These are phyloP conservation scores for Carollia perspicillata DNA, from an alignment of 2,113 vertebrate species.

Conservation along the genomic window DNA sequence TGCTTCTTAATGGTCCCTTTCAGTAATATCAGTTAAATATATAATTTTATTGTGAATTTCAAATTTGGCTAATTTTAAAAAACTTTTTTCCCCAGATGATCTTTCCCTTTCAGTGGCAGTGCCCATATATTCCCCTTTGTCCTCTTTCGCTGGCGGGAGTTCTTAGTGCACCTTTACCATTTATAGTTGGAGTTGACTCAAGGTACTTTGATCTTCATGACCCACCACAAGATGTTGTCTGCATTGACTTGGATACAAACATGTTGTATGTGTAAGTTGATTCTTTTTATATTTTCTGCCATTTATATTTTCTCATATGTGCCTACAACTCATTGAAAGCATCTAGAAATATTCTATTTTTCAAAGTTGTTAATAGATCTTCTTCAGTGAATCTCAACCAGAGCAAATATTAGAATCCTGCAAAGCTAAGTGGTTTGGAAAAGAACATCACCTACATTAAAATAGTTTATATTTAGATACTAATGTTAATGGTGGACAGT, in stretches of 20 bases:
- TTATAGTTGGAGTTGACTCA: constrained; percentile 98
- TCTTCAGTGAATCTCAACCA: neutral
- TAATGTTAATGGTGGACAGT: neutral
- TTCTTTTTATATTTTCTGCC: constrained; percentile 45
- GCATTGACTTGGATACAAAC: constrained; percentile 98
- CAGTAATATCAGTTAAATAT: constrained; percentile 19
- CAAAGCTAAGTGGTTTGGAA: neutral
- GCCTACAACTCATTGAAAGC: constrained; percentile 6
- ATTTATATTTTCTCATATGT: constrained; percentile 25
- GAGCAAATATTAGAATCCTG: neutral
- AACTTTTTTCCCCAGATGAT: constrained; percentile 88
- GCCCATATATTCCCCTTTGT: constrained; percentile 97
- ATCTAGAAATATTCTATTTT: constrained; percentile 4
- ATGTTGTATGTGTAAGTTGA: constrained; percentile 94
- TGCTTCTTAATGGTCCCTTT: neutral
- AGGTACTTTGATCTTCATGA: constrained; percentile 99
- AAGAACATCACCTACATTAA: neutral
- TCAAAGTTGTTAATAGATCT: neutral
- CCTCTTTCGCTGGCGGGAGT: constrained; percentile 94
- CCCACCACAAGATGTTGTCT: constrained; percentile 96
- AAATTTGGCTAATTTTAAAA: constrained; percentile 48
- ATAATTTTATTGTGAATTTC: constrained; percentile 28
- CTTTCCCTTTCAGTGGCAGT: constrained; percentile 99
- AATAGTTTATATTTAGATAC: constrained; percentile 13
- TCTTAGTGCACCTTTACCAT: constrained; percentile 94